phyloP scores from a whole-genome alignment of 2,113 vertebrate genomes.

The Erpornis zantholeuca region DNA sequence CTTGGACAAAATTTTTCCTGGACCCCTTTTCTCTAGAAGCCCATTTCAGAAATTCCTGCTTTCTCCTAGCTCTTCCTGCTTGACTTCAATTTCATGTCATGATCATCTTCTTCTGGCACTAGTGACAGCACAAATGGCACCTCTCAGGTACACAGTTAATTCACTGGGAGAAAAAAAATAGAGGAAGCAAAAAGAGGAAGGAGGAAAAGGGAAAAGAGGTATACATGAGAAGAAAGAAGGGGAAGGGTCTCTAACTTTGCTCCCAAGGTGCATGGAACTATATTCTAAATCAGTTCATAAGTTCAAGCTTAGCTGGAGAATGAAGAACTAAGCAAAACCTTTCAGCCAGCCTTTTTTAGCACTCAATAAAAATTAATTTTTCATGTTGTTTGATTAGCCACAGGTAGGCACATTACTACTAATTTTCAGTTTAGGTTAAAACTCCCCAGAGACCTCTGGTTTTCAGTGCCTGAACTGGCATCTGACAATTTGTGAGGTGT shows the following conservation, averaged over 20 bases:
- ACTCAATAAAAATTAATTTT: constrained; percentile 53
- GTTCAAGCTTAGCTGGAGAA: not conserved
- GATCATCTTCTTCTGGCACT: not conserved
- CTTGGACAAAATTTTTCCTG: not conserved
- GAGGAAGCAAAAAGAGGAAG: fast-evolving
- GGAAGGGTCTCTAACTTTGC: not conserved
- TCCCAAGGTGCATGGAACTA: not conserved
- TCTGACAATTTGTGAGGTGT: constrained; percentile 50
- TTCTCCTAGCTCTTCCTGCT: not conserved
- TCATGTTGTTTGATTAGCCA: constrained; percentile 21
- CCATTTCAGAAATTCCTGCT: not conserved
- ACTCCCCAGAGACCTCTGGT: constrained; percentile 5
- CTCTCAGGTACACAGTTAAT: not conserved
- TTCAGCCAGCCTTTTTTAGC: constrained; percentile 14
- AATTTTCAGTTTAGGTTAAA: constrained; percentile 36
- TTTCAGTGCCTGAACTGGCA: not conserved
- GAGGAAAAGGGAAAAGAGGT: fast-evolving
- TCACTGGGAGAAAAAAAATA: not conserved
- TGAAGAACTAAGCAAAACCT: constrained; percentile 25
- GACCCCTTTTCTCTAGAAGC: not conserved
- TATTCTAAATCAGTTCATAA: not conserved
- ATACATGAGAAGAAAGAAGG: not conserved
- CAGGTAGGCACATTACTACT: constrained; percentile 15
- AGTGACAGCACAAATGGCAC: not conserved
- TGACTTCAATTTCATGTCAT: not conserved